phyloP scores from a whole-genome alignment of 2,113 vertebrate species.

The Leptobrachium ailaonicum region DNA sequence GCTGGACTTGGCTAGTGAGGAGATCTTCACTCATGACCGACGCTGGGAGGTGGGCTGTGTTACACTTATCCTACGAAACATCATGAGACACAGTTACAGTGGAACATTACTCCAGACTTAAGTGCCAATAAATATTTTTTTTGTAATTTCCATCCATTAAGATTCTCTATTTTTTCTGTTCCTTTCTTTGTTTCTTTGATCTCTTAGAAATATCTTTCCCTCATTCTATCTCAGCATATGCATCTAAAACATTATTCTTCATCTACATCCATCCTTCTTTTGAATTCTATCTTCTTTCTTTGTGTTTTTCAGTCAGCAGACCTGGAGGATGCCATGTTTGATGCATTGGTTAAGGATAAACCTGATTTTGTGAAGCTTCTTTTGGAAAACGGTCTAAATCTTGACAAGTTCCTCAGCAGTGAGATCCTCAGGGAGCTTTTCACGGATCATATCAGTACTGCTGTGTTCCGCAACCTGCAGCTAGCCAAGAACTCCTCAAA shows the following conservation, averaged over 20 bases:
- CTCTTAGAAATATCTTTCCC: too few relatives aligned
- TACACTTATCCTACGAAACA: too few relatives aligned
- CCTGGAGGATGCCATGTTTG: constrained; percentile 89
- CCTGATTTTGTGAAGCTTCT: constrained; percentile 89
- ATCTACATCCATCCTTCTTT: too few relatives aligned
- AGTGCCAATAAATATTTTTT: too few relatives aligned
- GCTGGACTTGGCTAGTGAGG: constrained; percentile 72
- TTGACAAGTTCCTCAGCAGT: constrained; percentile 82
- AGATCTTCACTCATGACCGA: constrained; percentile 77
- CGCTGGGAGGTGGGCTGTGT: constrained; percentile 70
- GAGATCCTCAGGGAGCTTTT: constrained; percentile 83
- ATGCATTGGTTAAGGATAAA: constrained; percentile 84
- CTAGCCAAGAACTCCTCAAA: constrained; percentile 79
- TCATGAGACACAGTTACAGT: too few relatives aligned
- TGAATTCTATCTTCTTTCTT: not conserved
- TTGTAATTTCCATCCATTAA: too few relatives aligned
- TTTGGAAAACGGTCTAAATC: constrained; percentile 85
- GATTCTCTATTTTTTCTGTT: too few relatives aligned
- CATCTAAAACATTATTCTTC: not conserved
- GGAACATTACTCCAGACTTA: too few relatives aligned
- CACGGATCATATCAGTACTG: constrained; percentile 74
- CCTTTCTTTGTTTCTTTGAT: too few relatives aligned
- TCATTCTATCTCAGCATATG: too few relatives aligned
- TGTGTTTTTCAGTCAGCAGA: constrained; percentile 77
- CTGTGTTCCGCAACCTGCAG: constrained; percentile 79